Base-by-base conservation (phyloP, 1,140 invertebrate species). In the Plectrocnemia conspersa region DNA sequence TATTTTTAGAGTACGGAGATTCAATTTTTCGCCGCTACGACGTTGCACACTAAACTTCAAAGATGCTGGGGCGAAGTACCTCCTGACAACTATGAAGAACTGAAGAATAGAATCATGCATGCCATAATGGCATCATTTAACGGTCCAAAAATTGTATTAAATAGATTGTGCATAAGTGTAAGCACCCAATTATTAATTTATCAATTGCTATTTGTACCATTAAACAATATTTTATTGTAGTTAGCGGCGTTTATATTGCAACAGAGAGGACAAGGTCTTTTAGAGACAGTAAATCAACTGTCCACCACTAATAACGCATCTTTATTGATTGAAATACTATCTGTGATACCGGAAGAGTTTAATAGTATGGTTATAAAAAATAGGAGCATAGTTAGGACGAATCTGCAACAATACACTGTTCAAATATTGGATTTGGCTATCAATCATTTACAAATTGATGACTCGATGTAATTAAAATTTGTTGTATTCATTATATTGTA, bases 1-100 rank as follows among this genome's bases (percentile, higher is more conserved):
- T 47, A n/a, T 21, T 74, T 79, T 45, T 66, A 94, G 90, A 75
- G 81, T 35, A 80, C 82, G 47, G 91, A 94, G 75, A 85, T 92
- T 3, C 91, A 94, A 70, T 95, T 91, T 74, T 97, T 92, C 80
- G 93, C 86, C 50, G 91, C 92, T 5, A 90, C 85, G 42, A 91
- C 89, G 40, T 70, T 96, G 29, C 87, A 95, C 64, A 79, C 82
- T 0, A 96, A 96, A 73, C 81, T 96, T 27, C 82, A 89, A 56
- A 86, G 88, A 67, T 83, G 83, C 65, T 95, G 89, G 89, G 74
- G 81, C 64, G 88, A 94, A 76, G 78, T 96, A 23, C 89, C 91
- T 19, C 67, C 75, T 41, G 82, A 85, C 44, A 85, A 89, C 60
- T 86, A 89, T 69, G 77, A 82, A 59, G 77, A 77, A 61, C 71